Percentiles rank a stretch among this genome's conserved stretches.
Conservation (phyloP, 2,797 vertebrate genomes). For the Columba guinea region DNA sequence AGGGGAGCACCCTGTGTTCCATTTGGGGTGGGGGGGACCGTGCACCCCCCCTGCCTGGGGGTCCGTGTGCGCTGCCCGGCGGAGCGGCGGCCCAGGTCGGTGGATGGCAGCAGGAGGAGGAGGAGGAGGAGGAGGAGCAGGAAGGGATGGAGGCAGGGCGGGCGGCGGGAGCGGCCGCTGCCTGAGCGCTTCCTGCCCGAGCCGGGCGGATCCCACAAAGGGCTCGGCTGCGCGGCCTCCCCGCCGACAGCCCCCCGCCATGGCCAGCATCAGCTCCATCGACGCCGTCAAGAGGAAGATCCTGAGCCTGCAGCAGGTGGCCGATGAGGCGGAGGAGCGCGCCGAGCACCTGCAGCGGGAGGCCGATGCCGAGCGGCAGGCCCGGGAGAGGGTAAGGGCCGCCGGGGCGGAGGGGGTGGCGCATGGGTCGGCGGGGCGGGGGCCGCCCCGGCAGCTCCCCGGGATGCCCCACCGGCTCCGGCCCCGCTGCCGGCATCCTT, state of each 20-base stretch:
- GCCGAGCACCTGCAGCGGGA: slow-evolving; percentile 80
- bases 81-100: not conserved
- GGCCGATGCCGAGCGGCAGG: slow-evolving; percentile 80
- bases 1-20: not conserved
- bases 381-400: slow-evolving; percentile 74
- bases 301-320: slow-evolving; percentile 83
- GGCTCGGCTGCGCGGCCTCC: not conserved
- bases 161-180: slow-evolving; percentile 25
- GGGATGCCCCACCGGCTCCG: not conserved
- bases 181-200: slow-evolving; percentile 38
- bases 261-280: slow-evolving; percentile 80
- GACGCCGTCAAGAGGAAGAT: slow-evolving; percentile 88
- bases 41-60: not conserved
- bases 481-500: not conserved
- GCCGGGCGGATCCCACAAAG: slow-evolving; percentile 31
- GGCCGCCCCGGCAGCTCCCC: not conserved
- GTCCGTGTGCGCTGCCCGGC: not conserved
- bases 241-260: not conserved
- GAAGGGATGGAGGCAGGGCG: slow-evolving; percentile 40
- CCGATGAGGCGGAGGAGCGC: slow-evolving; percentile 83
- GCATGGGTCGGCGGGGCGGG: not conserved
- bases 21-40: not conserved
- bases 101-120: not conserved
- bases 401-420: not conserved
- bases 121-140: slow-evolving; percentile 17